Base-by-base conservation (phyloP, 2,113 vertebrate species). In the Xenopus borealis region DNA sequence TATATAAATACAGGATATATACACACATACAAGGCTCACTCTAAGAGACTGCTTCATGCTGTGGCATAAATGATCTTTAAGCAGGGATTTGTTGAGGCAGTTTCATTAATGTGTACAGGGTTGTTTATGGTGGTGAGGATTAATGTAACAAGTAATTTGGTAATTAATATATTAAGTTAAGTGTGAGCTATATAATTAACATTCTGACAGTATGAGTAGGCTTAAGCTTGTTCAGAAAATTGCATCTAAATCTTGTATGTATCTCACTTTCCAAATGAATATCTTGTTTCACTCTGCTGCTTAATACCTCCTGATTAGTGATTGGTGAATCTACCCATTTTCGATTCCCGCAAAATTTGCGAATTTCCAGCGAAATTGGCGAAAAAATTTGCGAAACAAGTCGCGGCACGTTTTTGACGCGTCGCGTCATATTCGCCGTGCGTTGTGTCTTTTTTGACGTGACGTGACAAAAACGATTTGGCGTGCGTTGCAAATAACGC, bases 221-320 rank as follows among this genome's bases (percentile, higher is more conserved):
- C 11, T 23, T 10, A 2, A 61, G 20, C 20, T 61, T 61, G 58
- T 27, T 61, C 58, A 12, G 18, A 58, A 58, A 10, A 61, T 61
- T 61, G 58, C 58, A 61, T 61, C 19, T 61, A 61, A 61, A 55
- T 55, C 53, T 55, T 16, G 53, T n/a, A n/a, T 16, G 53, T n/a
- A n/a, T 55, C 53, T n/a, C 2, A 55, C 16, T 55, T 55, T 55
- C 53, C 53, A 55, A 55, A 55, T 55, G 6, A 55, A 55, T 55
- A 55, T 55, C 17, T 55, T n/a, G 53, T 55, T 50, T 55, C 17
- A 17, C 53, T n/a, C 4, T 55, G 53, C 16, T 18, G 17, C 17
- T 55, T n/a, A 55, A n/a, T 13, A 12, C 17, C 17, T 55, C 3
- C 17, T 14, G 3, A n/a, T n/a, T n/a, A n/a, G n/a, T n/a, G n/a